phyloP scores from a whole-genome alignment of 1,140 invertebrate species.

The Cotesia typhae region DNA sequence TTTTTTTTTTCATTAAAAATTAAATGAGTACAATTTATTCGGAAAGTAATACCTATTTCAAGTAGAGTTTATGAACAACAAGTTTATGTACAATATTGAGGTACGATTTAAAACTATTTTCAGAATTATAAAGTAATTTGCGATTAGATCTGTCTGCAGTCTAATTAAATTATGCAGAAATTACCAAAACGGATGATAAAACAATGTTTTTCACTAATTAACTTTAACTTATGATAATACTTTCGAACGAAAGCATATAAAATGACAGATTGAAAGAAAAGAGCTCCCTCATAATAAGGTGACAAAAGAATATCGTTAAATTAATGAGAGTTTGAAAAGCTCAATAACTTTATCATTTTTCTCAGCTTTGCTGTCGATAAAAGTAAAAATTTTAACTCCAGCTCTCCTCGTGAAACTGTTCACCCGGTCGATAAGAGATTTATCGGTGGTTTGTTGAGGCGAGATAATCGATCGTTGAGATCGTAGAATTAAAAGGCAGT shows the following conservation, averaged over 20 bases:
- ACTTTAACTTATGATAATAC: background rate
- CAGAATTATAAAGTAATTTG: too few relatives aligned
- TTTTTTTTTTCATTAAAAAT: too few relatives aligned
- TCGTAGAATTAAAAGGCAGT: constrained; percentile 40
- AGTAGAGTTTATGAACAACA: too few relatives aligned
- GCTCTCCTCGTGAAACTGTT: constrained; percentile 23
- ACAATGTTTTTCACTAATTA: background rate
- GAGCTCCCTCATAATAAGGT: background rate
- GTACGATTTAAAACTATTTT: too few relatives aligned
- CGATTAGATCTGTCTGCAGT: too few relatives aligned
- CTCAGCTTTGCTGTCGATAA: constrained; percentile 4
- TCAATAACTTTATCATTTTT: constrained; percentile 21
- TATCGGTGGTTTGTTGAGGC: constrained; percentile 37
- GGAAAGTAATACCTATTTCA: too few relatives aligned
- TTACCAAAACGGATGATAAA: too few relatives aligned
- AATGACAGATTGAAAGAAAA: background rate
- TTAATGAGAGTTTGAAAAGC: constrained; percentile 16
- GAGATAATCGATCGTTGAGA: constrained; percentile 38
- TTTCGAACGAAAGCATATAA: background rate
- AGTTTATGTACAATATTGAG: too few relatives aligned
- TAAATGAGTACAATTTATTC: too few relatives aligned
- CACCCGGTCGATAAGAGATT: constrained; percentile 34
- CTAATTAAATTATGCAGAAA: too few relatives aligned
- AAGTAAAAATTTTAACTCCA: constrained; percentile 23
- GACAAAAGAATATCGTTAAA: background rate